Percentiles rank a stretch among this genome's conserved stretches.
Evolutionary conservation across 2,888 invertebrate species (phyloP).

Genomic region (Xestobium rufovillosum): DNA sequence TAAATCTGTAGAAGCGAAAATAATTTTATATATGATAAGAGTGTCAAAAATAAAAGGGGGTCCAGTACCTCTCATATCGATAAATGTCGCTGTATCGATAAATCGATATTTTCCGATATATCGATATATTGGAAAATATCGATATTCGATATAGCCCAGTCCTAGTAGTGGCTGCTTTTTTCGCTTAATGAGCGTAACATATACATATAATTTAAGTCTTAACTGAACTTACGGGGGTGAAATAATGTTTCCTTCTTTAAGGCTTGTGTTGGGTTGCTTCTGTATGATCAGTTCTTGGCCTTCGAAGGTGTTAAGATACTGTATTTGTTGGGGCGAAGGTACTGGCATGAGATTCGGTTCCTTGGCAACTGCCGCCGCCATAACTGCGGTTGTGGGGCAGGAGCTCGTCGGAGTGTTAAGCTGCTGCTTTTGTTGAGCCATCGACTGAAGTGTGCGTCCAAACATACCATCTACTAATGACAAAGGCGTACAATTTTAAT

Average conservation of each 20-base stretch:
- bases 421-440: constrained; percentile 54
- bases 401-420: constrained; percentile 38
- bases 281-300: constrained; percentile 94
- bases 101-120: too few species aligned
- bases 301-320: constrained; percentile 91
- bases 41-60: too few species aligned
- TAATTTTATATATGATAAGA: too few species aligned
- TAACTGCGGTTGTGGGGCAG: constrained; percentile 33
- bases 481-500: not conserved
- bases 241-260: constrained; percentile 68
- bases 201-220: too few species aligned
- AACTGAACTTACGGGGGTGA: constrained; percentile 62
- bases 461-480: constrained; percentile 56
- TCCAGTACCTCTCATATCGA: too few species aligned
- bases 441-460: constrained; percentile 55
- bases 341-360: constrained; percentile 92
- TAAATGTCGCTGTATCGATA: too few species aligned
- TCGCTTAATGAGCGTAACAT: too few species aligned
- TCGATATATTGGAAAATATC: too few species aligned
- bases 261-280: constrained; percentile 87
- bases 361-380: constrained; percentile 43
- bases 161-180: too few species aligned
- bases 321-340: constrained; percentile 93
- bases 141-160: too few species aligned
- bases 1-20: too few species aligned